Conservation (phyloP, 2,888 invertebrate genomes). For the Drosophila prolongata region DNA sequence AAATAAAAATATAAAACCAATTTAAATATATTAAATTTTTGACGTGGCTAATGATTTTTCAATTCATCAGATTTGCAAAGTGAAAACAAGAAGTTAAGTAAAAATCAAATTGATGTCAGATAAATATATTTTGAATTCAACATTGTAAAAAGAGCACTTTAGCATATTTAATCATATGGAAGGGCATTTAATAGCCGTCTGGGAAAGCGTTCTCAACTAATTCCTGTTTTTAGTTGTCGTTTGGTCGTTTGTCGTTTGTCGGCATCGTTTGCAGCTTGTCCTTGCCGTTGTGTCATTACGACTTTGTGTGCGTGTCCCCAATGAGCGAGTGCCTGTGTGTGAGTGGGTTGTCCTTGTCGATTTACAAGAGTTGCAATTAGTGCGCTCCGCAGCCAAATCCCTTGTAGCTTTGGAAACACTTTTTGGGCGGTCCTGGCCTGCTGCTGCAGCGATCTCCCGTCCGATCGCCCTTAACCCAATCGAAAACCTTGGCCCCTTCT, state of each 20-base stretch:
- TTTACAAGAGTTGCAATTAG: constrained; percentile 78
- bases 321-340: constrained; percentile 13
- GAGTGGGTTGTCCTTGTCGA: constrained; percentile 68
- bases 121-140: no score
- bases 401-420: constrained; percentile 66
- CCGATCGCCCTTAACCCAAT: constrained; percentile 12
- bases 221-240: constrained; percentile 48
- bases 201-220: neutral
- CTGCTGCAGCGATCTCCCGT: constrained; percentile 4
- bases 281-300: constrained; percentile 66
- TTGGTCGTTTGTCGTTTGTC: constrained; percentile 40
- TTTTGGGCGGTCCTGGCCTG: constrained; percentile 31
- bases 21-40: no score
- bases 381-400: constrained; percentile 64
- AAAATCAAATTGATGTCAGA: no score
- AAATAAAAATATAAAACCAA: no score
- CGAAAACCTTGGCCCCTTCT: constrained; percentile 12
- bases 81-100: no score
- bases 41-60: no score
- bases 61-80: no score
- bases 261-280: constrained; percentile 54
- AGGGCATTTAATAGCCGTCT: constrained; percentile 11
- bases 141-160: no score
- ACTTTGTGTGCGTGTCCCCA: constrained; percentile 44
- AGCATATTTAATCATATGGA: neutral